Base-by-base conservation (phyloP, 2,888 invertebrate species). In the Lepeophtheirus nordmannii region DNA sequence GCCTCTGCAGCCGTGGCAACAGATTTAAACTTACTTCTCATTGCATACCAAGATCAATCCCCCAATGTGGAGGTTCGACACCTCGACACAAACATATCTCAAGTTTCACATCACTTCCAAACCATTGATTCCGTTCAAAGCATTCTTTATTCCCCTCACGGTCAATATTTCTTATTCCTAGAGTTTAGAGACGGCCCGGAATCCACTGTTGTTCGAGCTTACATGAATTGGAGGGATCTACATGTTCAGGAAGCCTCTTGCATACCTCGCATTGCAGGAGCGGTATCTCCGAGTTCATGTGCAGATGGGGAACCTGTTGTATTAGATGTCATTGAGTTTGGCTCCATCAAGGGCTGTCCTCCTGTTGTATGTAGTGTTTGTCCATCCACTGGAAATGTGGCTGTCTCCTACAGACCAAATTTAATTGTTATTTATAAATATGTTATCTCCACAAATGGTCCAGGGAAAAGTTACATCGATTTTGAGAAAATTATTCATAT, bases 401-500 rank as follows among this genome's bases (percentile, higher is more conserved):
- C 41, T 22, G 30, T 64, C n/a, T 46, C 53, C 1, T 17, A 46
- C 8, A 22, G 39, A 8, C 39, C 40, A 11, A 39, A 62, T 38
- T 17, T 62, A 9, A 20, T 62, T 20, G 40, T 62, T 40, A 39
- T 62, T 22, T 62, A 62, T 40, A 8, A 41, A 22, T 41, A 23
- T 30, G 22, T 30, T 7, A 20, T 14, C 60, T 30, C 30, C 30
- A 30, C 30, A 30, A 30, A 59, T 30, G 37, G 37, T 30, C 37
- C 60, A 22, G 10, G 60, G 22, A 23, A 30, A 30, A 17, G 17
- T 14, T 57, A 12, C 17, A 12, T 57, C 1, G 53, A 64, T 30
- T 64, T 64, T 56, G 11, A 65, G 17, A 37, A 58, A 14, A 56
- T 53, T n/a, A 38, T 65, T 11, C 58, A 65, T 30, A 58, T 65